Percentiles rank a stretch among this genome's conserved stretches.
These are phyloP conservation scores for Eilema depressum DNA, from an alignment of 2,888 invertebrate genomes.

Conservation along the genomic window DNA sequence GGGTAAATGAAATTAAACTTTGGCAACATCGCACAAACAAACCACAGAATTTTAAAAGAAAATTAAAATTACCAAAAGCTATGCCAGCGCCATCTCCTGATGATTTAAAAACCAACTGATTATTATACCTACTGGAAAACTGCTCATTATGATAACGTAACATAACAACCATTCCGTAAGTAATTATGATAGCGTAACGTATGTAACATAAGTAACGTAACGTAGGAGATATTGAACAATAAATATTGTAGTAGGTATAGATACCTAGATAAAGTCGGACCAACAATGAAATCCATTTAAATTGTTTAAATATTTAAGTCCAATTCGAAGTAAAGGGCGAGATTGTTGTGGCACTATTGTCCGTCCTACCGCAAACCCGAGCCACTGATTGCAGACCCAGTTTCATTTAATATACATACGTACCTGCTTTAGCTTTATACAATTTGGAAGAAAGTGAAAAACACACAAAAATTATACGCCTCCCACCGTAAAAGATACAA, in stretches of 20 bases:
- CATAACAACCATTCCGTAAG: slow-evolving; percentile 44
- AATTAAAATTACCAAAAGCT: no score
- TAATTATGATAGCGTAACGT: slow-evolving; percentile 49
- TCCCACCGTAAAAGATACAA: no score
- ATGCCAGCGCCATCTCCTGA: no score
- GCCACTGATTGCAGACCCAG: slow-evolving; percentile 80
- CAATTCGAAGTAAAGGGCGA: slow-evolving; percentile 84
- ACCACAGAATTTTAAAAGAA: no score
- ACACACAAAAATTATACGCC: no score
- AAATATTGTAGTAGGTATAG: slow-evolving; percentile 51
- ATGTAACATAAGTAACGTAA: no score
- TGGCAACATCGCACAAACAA: no score
- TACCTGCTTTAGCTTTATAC: slow-evolving; percentile 65
- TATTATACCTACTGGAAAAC: no score
- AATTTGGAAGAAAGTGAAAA: no score
- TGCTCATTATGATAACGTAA: no score
- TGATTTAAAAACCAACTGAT: no score
- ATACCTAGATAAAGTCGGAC: slow-evolving; percentile 65
- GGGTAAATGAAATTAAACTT: no score
- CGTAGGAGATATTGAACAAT: slow-evolving; percentile 54
- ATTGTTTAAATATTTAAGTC: slow-evolving; percentile 85
- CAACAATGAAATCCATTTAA: slow-evolving; percentile 85
- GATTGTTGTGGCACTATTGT: slow-evolving; percentile 85
- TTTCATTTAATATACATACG: slow-evolving; percentile 83
- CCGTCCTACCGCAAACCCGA: slow-evolving; percentile 77